phyloP scores from a whole-genome alignment of 1,140 invertebrate species.

The Homarus americanus region DNA sequence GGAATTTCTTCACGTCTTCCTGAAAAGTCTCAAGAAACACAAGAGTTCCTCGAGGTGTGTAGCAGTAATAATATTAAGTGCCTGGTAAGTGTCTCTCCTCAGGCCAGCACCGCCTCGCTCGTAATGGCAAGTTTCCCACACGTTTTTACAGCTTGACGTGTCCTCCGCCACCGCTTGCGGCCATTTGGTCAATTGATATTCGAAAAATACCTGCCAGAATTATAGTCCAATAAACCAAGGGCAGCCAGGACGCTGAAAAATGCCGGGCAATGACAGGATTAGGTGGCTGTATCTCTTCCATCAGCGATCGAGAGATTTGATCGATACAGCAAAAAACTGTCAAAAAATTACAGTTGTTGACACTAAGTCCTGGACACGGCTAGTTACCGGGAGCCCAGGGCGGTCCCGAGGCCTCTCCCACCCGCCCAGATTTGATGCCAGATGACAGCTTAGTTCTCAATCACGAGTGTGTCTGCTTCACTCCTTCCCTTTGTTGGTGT shows the following conservation, averaged over 20 bases:
- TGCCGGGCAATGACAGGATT: slow-evolving; percentile 12
- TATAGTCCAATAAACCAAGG: slow-evolving; percentile 11
- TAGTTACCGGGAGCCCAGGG: neutral
- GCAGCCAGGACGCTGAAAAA: slow-evolving; percentile 13
- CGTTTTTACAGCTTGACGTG: neutral
- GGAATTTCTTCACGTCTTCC: neutral
- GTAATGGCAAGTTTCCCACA: neutral
- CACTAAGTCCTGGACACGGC: neutral
- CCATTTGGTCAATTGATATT: slow-evolving; percentile 4
- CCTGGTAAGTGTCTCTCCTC: neutral
- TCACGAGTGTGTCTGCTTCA: neutral
- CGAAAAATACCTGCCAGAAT: neutral
- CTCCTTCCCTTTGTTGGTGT: neutral
- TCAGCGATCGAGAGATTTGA: neutral
- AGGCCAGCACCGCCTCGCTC: neutral
- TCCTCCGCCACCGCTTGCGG: neutral
- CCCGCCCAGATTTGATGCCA: neutral
- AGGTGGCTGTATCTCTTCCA: neutral
- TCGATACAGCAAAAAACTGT: neutral
- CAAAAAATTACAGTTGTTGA: slow-evolving; percentile 1
- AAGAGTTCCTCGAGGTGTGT: no score
- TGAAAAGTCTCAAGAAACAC: neutral
- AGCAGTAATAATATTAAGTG: neutral
- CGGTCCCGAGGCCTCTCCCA: neutral
- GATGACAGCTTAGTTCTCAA: neutral